Conservation (phyloP, 2,797 vertebrate species). For the Streptopelia turtur region DNA sequence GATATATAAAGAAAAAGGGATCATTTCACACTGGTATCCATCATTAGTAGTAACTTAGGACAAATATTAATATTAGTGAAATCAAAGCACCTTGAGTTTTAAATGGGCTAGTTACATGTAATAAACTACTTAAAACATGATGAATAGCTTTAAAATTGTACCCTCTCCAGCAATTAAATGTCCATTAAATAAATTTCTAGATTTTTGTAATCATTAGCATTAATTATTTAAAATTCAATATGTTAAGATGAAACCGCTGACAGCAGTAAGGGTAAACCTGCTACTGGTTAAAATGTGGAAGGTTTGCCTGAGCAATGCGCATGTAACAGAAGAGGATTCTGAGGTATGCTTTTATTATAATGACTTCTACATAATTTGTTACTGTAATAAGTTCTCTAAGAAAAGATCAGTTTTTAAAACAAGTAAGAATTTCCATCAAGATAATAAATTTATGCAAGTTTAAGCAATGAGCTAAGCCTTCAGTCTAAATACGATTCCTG, state of each 20-base stretch:
- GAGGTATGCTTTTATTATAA: not conserved
- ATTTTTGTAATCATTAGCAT: not conserved
- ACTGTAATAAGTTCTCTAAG: not conserved
- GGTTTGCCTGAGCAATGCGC: not conserved
- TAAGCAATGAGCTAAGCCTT: not conserved
- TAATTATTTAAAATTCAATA: not conserved
- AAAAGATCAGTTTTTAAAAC: not conserved
- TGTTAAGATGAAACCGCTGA: not conserved
- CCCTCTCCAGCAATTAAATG: slow-evolving; percentile 7
- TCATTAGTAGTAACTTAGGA: slow-evolving; percentile 46
- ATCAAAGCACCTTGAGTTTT: slow-evolving; percentile 62
- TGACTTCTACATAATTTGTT: not conserved
- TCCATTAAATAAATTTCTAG: not conserved
- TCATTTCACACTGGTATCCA: slow-evolving; percentile 51
- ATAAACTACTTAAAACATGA: slow-evolving; percentile 58
- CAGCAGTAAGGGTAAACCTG: not conserved
- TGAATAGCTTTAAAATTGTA: slow-evolving; percentile 46
- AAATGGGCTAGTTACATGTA: slow-evolving; percentile 17
- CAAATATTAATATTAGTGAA: slow-evolving; percentile 71
- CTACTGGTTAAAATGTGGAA: not conserved
- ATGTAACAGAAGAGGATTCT: not conserved
- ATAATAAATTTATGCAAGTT: not conserved
- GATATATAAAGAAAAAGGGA: slow-evolving; percentile 30
- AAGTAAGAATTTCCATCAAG: not conserved
- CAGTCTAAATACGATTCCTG: not conserved